These are phyloP conservation scores for Leuciscus waleckii DNA, from an alignment of 2,797 vertebrate species.

Conservation along the genomic window DNA sequence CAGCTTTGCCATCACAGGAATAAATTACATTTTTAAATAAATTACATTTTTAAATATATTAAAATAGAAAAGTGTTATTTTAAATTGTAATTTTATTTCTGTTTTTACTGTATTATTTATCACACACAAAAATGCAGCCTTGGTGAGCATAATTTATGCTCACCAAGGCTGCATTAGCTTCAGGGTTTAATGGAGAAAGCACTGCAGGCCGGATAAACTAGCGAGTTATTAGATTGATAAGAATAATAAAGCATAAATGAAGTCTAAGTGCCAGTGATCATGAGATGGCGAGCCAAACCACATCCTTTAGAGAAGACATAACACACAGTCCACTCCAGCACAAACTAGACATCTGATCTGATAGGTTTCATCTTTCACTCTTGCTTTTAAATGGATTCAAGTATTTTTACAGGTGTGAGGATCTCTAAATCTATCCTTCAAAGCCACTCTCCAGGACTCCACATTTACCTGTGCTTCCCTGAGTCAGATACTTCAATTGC, in stretches of 20 bases:
- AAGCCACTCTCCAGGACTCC: not conserved
- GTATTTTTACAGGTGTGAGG: conserved; percentile 27
- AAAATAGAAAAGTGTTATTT: too few relatives aligned
- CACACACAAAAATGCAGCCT: too few relatives aligned
- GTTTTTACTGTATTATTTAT: too few relatives aligned
- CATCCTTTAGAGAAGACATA: conserved; percentile 58
- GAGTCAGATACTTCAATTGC: not conserved
- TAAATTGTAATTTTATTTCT: too few relatives aligned
- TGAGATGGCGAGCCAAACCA: conserved; percentile 37
- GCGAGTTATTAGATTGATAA: conserved; percentile 64
- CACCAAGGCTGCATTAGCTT: too few relatives aligned
- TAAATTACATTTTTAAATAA: too few relatives aligned
- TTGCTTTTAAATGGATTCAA: conserved; percentile 64
- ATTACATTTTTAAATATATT: too few relatives aligned
- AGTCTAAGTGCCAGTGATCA: conserved; percentile 3
- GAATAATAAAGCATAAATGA: conserved; percentile 60
- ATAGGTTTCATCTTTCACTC: conserved; percentile 31
- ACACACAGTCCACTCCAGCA: conserved; percentile 27
- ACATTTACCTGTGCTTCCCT: not conserved
- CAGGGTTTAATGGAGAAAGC: conserved; percentile 66
- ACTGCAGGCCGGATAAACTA: conserved; percentile 56
- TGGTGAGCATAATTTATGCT: too few relatives aligned
- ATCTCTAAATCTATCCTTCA: conserved; percentile 13
- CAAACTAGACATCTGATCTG: conserved; percentile 54
- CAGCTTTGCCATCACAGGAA: too few relatives aligned